phyloP scores from a whole-genome alignment of 2,888 invertebrate species.

The Hypercompe scribonia region DNA sequence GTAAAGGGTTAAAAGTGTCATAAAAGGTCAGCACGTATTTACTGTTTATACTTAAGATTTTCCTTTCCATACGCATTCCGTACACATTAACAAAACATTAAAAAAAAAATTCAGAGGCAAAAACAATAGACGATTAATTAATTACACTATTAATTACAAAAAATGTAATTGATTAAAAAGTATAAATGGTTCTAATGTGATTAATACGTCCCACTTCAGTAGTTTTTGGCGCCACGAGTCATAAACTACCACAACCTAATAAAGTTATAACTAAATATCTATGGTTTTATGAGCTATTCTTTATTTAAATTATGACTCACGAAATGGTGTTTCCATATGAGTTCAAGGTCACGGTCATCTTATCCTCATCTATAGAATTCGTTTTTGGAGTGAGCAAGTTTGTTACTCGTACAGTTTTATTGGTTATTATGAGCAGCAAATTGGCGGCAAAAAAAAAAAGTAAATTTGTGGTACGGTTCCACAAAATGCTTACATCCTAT shows the following conservation, averaged over 20 bases:
- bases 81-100: neutral
- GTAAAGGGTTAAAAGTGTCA: too few species aligned
- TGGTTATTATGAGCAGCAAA: neutral
- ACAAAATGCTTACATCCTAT: neutral
- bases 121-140: constrained; percentile 21
- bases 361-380: neutral
- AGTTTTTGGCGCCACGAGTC: constrained; percentile 36
- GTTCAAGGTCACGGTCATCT: constrained; percentile 18
- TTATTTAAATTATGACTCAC: constrained; percentile 21
- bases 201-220: constrained; percentile 39
- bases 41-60: too few species aligned
- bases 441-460: neutral
- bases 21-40: too few species aligned
- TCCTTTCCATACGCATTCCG: too few species aligned
- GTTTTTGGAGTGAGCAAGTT: neutral
- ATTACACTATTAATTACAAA: constrained; percentile 18
- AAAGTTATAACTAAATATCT: constrained; percentile 3
- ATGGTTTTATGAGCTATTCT: constrained; percentile 10
- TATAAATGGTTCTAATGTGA: constrained; percentile 27
- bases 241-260: constrained; percentile 11
- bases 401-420: neutral
- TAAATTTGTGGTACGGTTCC: neutral
- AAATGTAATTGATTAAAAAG: constrained; percentile 23
- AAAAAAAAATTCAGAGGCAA: neutral
- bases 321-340: constrained; percentile 16